A percentile compares a stretch with the other conserved stretches of the same genome.
Evolutionary conservation across 2,797 vertebrate species (phyloP).

Genomic region (Dendrocincla tyrannina): DNA sequence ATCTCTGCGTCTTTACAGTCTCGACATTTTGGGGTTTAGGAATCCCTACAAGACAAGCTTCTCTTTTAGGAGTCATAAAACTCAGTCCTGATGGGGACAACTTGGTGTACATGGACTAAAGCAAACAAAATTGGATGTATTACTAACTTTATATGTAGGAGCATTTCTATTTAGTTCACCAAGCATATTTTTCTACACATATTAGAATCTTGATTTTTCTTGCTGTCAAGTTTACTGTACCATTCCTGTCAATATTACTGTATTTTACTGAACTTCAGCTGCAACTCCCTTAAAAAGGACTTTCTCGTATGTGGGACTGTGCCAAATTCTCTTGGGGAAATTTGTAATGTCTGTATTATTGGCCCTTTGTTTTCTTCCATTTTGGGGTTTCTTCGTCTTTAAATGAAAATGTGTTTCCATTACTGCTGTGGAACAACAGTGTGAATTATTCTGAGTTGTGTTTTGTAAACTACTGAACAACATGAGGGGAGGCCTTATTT

Average conservation of each 20-base stretch:
- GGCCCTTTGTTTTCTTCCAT: background rate
- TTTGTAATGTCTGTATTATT: background rate
- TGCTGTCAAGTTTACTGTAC: background rate
- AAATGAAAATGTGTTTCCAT: background rate
- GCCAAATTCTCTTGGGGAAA: background rate
- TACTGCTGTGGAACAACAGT: background rate
- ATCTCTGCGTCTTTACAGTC: background rate
- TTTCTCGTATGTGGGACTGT: background rate
- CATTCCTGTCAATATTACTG: background rate
- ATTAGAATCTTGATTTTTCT: background rate
- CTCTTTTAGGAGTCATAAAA: background rate
- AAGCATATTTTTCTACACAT: background rate
- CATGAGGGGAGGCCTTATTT: background rate
- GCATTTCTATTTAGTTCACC: background rate
- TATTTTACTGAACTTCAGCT: background rate
- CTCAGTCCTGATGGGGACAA: background rate
- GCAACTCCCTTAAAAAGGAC: background rate
- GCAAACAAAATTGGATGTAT: background rate
- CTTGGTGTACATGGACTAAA: background rate
- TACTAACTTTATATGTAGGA: background rate
- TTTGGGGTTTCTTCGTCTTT: background rate
- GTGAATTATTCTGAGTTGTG: background rate
- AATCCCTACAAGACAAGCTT: background rate
- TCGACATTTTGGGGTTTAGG: background rate
- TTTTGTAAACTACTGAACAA: background rate